Evolutionary conservation across 2,888 invertebrate species (phyloP).

Genomic region (Microctonus hyperodae): DNA sequence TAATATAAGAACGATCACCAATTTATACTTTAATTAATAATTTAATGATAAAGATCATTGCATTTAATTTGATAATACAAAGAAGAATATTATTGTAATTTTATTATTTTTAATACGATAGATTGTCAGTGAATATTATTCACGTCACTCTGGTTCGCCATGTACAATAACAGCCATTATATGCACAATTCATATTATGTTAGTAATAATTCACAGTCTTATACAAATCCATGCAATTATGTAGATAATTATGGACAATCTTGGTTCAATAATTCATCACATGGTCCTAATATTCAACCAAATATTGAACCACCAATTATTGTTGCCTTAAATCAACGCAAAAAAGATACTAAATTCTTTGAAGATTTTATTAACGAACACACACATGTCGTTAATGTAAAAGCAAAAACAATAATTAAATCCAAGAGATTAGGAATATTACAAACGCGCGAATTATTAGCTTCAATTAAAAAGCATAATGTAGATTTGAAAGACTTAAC

Average conservation of each 20-base stretch:
- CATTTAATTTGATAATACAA: background rate
- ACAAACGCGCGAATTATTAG: slow-evolving; percentile 56
- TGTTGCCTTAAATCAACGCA: slow-evolving; percentile 38
- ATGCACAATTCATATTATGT: background rate
- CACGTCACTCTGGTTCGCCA: too few relatives aligned
- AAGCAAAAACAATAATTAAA: slow-evolving; percentile 24
- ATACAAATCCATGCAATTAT: background rate
- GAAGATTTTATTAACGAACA: slow-evolving; percentile 43
- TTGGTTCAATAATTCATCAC: background rate
- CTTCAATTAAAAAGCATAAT: slow-evolving; percentile 58
- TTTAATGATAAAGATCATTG: background rate
- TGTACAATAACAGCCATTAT: slow-evolving; percentile 23
- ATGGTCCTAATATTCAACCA: background rate
- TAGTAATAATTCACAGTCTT: slow-evolving; percentile 6
- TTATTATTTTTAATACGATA: slow-evolving; percentile 6
- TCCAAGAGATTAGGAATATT: slow-evolving; percentile 54
- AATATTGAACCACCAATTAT: background rate
- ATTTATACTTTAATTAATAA: slow-evolving; percentile 22
- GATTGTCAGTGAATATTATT: background rate
- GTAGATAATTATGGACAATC: background rate
- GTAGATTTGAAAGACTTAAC: slow-evolving; percentile 61
- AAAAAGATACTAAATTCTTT: slow-evolving; percentile 45
- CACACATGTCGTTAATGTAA: slow-evolving; percentile 29
- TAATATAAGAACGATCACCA: slow-evolving; percentile 22
- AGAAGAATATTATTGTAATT: background rate